Evolutionary conservation across 2,888 invertebrate species (phyloP), one percentile per base, ranked within the genome.

Genomic region (Nemotelus nigrinus): DNA sequence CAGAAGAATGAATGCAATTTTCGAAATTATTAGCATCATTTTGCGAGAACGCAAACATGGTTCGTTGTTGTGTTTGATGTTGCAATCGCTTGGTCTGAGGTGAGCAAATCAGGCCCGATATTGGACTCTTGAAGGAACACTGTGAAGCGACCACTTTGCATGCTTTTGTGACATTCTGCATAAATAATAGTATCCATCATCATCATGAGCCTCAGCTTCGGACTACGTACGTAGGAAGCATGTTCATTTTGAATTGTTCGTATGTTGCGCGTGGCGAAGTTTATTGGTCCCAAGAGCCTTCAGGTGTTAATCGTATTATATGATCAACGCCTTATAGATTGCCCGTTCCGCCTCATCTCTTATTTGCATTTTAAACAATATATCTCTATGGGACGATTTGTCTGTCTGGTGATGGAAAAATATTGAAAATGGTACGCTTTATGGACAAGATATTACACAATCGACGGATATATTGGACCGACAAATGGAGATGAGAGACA

Each of bases 281-380:
- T 25, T 25, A 25, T 25, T 55, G 3, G 41, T 43, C 43, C 6
- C 53, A 74, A 41, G 63, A 48, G 63, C 74, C 74, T 72, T 74
- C 57, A 74, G 74, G 74, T 63, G 63, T 74, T 74, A 48, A 63
- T 63, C 63, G 63, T 74, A 74, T 63, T 63, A 48, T 25, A 25
- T 74, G 74, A 74, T 74, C 74, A 63, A 45, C 60, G 63, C 74
- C 48, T 74, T 50, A 74, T 74, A 74, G 74, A 63, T 74, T 74
- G 25, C 60, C 45, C 48, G 63, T 74, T 74, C 74, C 74, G 74
- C 74, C 74, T 74, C 74, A 74, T 74, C 74, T 74, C 8, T 41
- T 48, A 57, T 10, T 57, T 4, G 10, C 10, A 10, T 8, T 10
- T 25, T 25, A 25, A 25, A 25, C 25, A 25, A 25, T 25, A 25